phyloP scores from a whole-genome alignment of 2,888 invertebrate genomes.

The Diadegma fenestrale region DNA sequence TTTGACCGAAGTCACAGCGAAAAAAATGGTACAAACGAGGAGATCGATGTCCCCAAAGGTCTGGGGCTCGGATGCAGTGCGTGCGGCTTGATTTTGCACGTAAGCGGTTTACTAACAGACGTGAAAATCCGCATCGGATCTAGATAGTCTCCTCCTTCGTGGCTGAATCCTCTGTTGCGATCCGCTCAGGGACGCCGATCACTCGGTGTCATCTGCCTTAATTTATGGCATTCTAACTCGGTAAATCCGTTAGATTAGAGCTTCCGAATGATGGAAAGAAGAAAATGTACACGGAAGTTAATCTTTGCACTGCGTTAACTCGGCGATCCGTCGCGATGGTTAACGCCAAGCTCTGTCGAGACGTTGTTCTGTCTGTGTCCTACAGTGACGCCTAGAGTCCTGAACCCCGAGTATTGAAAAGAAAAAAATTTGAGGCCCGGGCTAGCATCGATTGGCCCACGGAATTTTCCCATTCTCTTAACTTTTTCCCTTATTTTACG shows the following conservation, averaged over 20 bases:
- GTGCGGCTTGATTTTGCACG: constrained; percentile 51
- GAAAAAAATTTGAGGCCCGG: too few relatives aligned
- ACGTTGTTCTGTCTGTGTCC: neutral
- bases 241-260: constrained; percentile 69
- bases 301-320: constrained; percentile 25
- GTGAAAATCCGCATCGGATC: constrained; percentile 61
- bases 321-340: constrained; percentile 58
- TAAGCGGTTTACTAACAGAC: constrained; percentile 63
- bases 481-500: too few relatives aligned
- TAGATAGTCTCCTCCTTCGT: neutral
- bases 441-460: too few relatives aligned
- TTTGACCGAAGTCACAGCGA: constrained; percentile 27
- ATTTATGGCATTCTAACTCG: constrained; percentile 75
- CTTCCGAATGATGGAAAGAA: constrained; percentile 57
- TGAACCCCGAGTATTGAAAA: too few relatives aligned
- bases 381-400: too few relatives aligned
- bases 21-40: constrained; percentile 25
- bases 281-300: constrained; percentile 26
- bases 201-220: constrained; percentile 55
- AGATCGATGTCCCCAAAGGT: constrained; percentile 65
- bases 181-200: constrained; percentile 21
- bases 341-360: constrained; percentile 53
- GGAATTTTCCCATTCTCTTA: too few relatives aligned
- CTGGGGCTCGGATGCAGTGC: constrained; percentile 44
- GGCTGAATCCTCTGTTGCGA: neutral